These are phyloP conservation scores for Orgyia antiqua DNA, from an alignment of 2,888 invertebrate genomes.

Conservation along the genomic window DNA sequence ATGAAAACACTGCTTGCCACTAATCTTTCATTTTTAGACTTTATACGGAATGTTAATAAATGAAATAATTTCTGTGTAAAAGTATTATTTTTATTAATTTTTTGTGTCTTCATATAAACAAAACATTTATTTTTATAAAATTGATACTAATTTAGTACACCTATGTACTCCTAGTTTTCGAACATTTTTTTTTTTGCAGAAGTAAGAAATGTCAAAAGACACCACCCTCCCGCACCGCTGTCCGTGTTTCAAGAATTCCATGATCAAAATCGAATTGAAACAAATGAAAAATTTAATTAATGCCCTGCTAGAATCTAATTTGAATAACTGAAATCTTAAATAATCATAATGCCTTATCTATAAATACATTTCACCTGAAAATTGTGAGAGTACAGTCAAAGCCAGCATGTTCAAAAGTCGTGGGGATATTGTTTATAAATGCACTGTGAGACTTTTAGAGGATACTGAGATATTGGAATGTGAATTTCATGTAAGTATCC, in stretches of 20 bases:
- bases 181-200: too few relatives aligned
- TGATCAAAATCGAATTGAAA: slow-evolving; percentile 33
- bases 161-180: too few relatives aligned
- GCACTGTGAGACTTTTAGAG: slow-evolving; percentile 92
- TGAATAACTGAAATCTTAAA: slow-evolving; percentile 19
- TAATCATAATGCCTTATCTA: slow-evolving; percentile 27
- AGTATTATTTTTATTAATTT: too few relatives aligned
- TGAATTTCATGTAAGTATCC: slow-evolving; percentile 85
- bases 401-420: slow-evolving; percentile 80
- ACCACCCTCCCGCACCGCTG: slow-evolving; percentile 29
- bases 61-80: too few relatives aligned
- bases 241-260: background rate
- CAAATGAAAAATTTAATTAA: slow-evolving; percentile 35
- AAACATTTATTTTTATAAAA: too few relatives aligned
- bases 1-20: too few relatives aligned
- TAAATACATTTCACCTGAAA: too few relatives aligned
- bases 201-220: slow-evolving; percentile 27
- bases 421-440: slow-evolving; percentile 90
- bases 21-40: too few relatives aligned
- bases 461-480: slow-evolving; percentile 95
- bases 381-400: too few relatives aligned
- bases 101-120: too few relatives aligned
- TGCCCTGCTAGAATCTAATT: slow-evolving; percentile 24
- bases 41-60: too few relatives aligned
- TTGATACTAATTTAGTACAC: too few relatives aligned